Base-by-base conservation (phyloP, 2,888 invertebrate species). In the Andrena fulva region DNA sequence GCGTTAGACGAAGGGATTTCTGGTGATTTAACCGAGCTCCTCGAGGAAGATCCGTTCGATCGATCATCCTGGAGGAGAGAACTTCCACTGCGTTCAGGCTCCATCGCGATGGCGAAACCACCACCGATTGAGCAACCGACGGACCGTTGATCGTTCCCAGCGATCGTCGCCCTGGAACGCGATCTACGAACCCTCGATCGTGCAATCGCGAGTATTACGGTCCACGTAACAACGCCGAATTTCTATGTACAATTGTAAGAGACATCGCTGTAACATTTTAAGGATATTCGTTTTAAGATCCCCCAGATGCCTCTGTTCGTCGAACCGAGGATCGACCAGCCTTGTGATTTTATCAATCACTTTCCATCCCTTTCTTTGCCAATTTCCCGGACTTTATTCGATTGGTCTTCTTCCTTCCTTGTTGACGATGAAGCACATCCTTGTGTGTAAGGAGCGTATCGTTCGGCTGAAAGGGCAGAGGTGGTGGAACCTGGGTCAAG, bases 241-340 rank as follows among this genome's bases (percentile, higher is more conserved):
- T 74, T 74, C 67, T 54, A 52, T 67, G 74, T 73, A 78, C 67
- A 60, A 72, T 73, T 59, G 12, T 16, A 73, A 29, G 3, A 3
- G 8, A 42, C 54, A 16, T n/a, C 63, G 20, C 27, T 29, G 29
- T 20, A 50, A n/a, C 29, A 31, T 5, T 56, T 10, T 50, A 24
- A 50, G 33, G 27, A 35, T n/a, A 12, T 31, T 29, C 16, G 5
- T 42, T 64, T 27, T 29, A n/a, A 24, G n/a, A 20, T 12, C 16
- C 31, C 6, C 5, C 5, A 27, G n/a, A 56, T 54, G 12, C 42
- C 42, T 42, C 12, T 16, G 42, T 42, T 42, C 20, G 20, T 20
- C 35, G 12, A 35, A 20, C 6, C 12, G 29, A 4, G 2, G 6
- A 6, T 52, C 29, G 2, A 27, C 2, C 24, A 70, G 16, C 12